Percentiles rank a stretch among this genome's conserved stretches.
phyloP scores from a whole-genome alignment of 37 sponge, comb jelly and placozoan genomes.

The Spongilla lacustris region DNA sequence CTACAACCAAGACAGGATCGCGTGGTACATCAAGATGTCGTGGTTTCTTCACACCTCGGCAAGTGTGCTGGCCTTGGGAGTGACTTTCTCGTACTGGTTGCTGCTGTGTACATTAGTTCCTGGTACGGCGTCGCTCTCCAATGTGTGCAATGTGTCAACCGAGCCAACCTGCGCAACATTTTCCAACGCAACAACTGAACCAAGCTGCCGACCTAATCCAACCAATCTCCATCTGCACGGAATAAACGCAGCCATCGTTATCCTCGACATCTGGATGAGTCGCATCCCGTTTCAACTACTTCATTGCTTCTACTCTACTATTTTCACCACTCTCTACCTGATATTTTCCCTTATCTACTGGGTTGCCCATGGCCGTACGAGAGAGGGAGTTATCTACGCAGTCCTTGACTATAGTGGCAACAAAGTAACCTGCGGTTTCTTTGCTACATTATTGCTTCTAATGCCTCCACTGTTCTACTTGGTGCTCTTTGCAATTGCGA shows the following conservation, averaged over 20 bases:
- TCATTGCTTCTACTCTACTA: slow-evolving; percentile 4
- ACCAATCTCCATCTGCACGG: slow-evolving; percentile 38
- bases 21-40: not conserved
- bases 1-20: not conserved
- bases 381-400: not conserved
- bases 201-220: not conserved
- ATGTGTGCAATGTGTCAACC: not conserved
- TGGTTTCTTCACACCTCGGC: slow-evolving; percentile 5
- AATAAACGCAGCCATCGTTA: slow-evolving; percentile 22
- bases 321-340: slow-evolving; percentile 13
- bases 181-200: not conserved
- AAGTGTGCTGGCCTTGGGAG: not conserved
- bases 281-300: slow-evolving; percentile 22
- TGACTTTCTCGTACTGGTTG: not conserved
- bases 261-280: slow-evolving; percentile 24
- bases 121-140: not conserved
- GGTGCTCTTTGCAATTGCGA: not conserved
- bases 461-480: not conserved
- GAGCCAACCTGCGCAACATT: not conserved
- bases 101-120: not conserved
- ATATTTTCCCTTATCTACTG: slow-evolving; percentile 15
- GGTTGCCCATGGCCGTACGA: not conserved
- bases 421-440: not conserved
- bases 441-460: not conserved
- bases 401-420: not conserved